These are phyloP conservation scores for Aricia agestis DNA, from an alignment of 1,140 invertebrate genomes.

Conservation along the genomic window DNA sequence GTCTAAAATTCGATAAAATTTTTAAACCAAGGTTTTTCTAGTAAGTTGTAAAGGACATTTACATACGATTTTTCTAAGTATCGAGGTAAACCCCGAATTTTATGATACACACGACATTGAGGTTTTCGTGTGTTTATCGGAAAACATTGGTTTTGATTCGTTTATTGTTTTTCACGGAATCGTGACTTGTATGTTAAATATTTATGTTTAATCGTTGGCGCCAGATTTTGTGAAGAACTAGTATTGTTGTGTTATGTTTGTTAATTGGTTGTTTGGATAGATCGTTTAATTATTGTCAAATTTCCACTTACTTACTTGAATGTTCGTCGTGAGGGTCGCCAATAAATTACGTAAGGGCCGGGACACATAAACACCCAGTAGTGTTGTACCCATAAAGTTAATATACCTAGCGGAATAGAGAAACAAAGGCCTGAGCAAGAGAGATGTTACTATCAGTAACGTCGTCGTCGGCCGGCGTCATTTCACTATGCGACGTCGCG, in stretches of 20 bases:
- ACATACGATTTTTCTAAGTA: background rate
- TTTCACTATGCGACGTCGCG: too few species aligned
- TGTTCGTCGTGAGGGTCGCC: background rate
- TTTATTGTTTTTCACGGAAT: constrained; percentile 33
- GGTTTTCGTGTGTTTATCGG: constrained; percentile 2
- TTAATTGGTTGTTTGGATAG: constrained; percentile 43
- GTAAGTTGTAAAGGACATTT: too few species aligned
- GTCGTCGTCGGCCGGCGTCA: too few species aligned
- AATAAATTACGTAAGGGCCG: background rate
- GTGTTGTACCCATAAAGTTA: too few species aligned
- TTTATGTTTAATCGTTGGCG: constrained; percentile 59
- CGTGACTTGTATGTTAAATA: constrained; percentile 65
- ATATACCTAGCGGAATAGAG: too few species aligned
- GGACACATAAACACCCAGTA: too few species aligned
- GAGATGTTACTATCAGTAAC: too few species aligned
- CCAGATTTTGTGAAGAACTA: constrained; percentile 43
- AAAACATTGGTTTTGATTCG: constrained; percentile 1
- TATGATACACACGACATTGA: background rate
- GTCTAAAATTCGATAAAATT: too few species aligned
- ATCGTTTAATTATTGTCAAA: background rate
- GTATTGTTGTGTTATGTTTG: constrained; percentile 53
- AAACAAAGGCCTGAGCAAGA: too few species aligned
- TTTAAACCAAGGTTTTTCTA: too few species aligned
- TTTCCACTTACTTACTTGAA: background rate
- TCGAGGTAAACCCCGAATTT: background rate